Evolutionary conservation across 2,113 vertebrate genomes (phyloP).

Genomic region (Tetrao urogallus): DNA sequence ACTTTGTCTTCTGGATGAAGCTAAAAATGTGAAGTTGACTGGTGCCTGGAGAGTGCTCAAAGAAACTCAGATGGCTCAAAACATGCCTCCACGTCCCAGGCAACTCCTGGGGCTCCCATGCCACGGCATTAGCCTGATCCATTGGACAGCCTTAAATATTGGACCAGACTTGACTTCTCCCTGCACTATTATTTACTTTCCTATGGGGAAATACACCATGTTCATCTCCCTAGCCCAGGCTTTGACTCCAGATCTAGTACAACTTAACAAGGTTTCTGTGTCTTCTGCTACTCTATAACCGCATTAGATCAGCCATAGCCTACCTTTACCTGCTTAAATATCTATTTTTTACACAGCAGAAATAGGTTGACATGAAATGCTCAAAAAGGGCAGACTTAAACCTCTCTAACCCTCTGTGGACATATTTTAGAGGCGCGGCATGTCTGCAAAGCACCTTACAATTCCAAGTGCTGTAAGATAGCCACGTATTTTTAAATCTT

Average conservation of each 20-base stretch:
- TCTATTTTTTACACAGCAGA: background rate
- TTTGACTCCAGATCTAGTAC: background rate
- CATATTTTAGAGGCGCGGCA: background rate
- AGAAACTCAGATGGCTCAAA: background rate
- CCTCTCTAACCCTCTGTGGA: background rate
- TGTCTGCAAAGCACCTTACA: background rate
- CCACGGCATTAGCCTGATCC: accelerated
- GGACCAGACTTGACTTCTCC: background rate
- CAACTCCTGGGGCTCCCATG: no score
- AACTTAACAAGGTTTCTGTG: background rate
- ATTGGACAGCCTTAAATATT: background rate
- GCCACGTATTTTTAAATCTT: background rate
- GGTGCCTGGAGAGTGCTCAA: background rate
- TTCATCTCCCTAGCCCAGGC: background rate
- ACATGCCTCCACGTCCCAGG: background rate
- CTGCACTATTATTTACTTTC: background rate
- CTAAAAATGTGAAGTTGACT: accelerated
- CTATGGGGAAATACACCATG: accelerated
- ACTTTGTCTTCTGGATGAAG: background rate
- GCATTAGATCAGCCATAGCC: background rate
- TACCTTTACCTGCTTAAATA: background rate
- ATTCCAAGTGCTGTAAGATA: background rate
- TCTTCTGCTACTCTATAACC: background rate
- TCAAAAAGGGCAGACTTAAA: slow-evolving; percentile 24
- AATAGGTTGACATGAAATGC: background rate